Evolutionary conservation across 2,888 invertebrate genomes (phyloP).

Genomic region (Yponomeuta malinellus): DNA sequence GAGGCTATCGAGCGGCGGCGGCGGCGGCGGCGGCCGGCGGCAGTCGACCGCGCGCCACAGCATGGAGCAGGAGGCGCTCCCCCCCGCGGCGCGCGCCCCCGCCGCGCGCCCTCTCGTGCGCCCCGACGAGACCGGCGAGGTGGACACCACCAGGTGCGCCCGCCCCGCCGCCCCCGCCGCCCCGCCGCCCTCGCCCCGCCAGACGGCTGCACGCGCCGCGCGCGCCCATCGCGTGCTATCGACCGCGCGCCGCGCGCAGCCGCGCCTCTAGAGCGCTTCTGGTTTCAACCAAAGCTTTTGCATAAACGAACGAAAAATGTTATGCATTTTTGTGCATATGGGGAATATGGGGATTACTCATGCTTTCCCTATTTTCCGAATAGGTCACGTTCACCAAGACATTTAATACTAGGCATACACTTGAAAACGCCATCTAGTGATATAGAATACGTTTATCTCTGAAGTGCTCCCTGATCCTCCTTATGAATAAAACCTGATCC

Average conservation of each 20-base stretch:
- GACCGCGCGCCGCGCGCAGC: constrained; percentile 1
- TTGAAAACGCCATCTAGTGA: too few species aligned
- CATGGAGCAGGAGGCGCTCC: constrained; percentile 43
- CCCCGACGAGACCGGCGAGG: constrained; percentile 89
- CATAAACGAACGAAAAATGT: too few species aligned
- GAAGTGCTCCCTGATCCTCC: too few species aligned
- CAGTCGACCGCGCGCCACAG: constrained; percentile 15
- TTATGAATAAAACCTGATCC: too few species aligned
- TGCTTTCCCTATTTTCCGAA: too few species aligned
- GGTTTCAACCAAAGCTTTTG: too few species aligned
- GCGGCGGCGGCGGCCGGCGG: not conserved
- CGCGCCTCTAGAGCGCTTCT: not conserved
- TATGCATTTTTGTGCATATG: too few species aligned
- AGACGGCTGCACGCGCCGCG: not conserved
- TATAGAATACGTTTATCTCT: too few species aligned
- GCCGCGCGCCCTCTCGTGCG: constrained; percentile 83
- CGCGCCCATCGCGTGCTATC: not conserved
- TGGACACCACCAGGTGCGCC: constrained; percentile 84
- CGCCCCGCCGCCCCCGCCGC: not conserved
- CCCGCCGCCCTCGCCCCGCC: not conserved
- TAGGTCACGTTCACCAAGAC: too few species aligned
- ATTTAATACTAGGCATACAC: too few species aligned
- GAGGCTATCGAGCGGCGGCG: not conserved
- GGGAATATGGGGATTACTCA: too few species aligned
- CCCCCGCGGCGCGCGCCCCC: constrained; percentile 19